These are phyloP conservation scores for Siderastrea siderea DNA, from an alignment of 92 coral and sea anemone species.

Conservation along the genomic window DNA sequence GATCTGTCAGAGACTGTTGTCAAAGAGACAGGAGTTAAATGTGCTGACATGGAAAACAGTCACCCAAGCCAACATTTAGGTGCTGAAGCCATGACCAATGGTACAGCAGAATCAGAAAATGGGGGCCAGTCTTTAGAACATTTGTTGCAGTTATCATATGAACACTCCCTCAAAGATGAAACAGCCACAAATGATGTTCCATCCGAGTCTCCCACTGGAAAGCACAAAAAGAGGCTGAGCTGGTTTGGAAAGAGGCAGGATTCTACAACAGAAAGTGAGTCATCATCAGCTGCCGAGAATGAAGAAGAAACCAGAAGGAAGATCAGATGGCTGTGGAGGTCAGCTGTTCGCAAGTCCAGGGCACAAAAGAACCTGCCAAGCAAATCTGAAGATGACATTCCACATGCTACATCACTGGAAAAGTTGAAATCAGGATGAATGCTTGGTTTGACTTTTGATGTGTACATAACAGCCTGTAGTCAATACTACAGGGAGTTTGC, in stretches of 20 bases:
- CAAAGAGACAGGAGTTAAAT: background rate
- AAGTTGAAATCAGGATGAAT: conserved; percentile 68
- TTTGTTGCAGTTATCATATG: background rate
- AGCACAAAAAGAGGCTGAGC: conserved; percentile 73
- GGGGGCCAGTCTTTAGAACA: conserved; percentile 15
- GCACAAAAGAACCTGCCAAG: conserved; percentile 32
- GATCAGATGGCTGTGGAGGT: conserved; percentile 84
- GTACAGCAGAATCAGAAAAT: conserved; percentile 7
- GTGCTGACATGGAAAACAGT: background rate
- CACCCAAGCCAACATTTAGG: conserved; percentile 32
- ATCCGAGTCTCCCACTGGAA: conserved; percentile 45
- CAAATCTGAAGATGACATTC: conserved; percentile 11
- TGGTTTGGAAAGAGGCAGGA: conserved; percentile 84
- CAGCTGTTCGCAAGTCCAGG: conserved; percentile 78
- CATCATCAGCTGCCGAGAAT: conserved; percentile 60
- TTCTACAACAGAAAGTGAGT: conserved; percentile 63
- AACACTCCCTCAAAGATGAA: background rate
- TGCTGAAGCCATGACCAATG: conserved; percentile 19
- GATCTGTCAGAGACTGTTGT: background rate
- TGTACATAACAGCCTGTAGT: background rate
- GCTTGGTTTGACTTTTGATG: background rate
- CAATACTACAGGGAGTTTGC: background rate
- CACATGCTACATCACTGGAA: conserved; percentile 41
- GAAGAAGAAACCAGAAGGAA: conserved; percentile 79
- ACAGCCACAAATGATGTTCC: background rate